phyloP scores from a whole-genome alignment of 2,113 vertebrate species.

The Cottus gobio region DNA sequence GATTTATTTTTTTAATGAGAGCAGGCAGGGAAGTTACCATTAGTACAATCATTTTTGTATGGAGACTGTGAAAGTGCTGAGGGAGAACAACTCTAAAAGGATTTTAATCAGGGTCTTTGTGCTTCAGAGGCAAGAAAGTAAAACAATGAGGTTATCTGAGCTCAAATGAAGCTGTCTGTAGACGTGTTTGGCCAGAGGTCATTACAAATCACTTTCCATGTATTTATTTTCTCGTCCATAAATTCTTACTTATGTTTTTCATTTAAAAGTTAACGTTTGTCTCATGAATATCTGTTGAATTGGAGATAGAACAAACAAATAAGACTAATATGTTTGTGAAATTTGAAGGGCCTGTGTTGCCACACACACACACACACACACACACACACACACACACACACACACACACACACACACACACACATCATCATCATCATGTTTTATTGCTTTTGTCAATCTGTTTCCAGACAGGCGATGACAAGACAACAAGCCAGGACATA shows the following conservation, averaged over 20 bases:
- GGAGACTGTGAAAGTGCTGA: background rate
- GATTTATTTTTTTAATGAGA: background rate
- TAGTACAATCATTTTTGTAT: background rate
- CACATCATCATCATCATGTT: too few species aligned
- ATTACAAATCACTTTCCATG: background rate
- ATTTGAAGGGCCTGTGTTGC: background rate
- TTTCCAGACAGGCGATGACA: constrained; percentile 80
- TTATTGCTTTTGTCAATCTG: background rate
- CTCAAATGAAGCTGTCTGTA: background rate
- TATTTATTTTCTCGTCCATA: background rate
- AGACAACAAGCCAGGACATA: constrained; percentile 75
- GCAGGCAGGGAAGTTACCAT: background rate
- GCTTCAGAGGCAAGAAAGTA: background rate
- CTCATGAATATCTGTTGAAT: constrained; percentile 1
- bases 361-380: background rate
- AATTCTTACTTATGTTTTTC: background rate
- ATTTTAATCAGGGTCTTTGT: background rate
- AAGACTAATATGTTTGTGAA: background rate
- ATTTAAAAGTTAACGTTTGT: background rate
- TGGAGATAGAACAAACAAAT: background rate
- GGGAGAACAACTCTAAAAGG: background rate
- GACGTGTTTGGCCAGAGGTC: background rate
- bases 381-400: too few species aligned
- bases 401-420: background rate
- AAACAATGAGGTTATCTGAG: background rate